Percentiles rank a stretch among this genome's conserved stretches.
Conservation (phyloP, 2,113 vertebrate genomes). For the Centropristis striata region DNA sequence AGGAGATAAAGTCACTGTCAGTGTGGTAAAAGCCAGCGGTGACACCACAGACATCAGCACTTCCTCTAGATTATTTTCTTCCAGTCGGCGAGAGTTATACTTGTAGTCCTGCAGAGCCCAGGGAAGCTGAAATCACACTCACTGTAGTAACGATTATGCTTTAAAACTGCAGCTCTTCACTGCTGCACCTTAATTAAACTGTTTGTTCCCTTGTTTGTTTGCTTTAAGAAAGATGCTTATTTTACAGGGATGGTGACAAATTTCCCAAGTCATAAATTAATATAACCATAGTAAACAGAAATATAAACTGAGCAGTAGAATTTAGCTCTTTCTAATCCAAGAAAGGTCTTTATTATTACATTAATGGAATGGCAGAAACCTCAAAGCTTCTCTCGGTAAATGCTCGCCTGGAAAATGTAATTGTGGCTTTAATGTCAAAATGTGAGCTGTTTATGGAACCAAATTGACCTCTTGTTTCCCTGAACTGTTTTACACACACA, state of each 20-base stretch:
- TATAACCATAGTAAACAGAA: not conserved
- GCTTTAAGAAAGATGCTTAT: too few species aligned
- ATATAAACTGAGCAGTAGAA: not conserved
- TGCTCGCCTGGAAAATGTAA: constrained; percentile 1
- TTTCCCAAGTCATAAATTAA: not conserved
- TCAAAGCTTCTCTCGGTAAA: not conserved
- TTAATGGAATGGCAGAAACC: not conserved
- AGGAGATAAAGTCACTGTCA: constrained; percentile 62
- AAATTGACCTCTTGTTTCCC: constrained; percentile 11
- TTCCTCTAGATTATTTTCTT: constrained; percentile 30
- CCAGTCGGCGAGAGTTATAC: not conserved
- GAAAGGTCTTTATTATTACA: not conserved
- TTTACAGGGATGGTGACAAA: not conserved
- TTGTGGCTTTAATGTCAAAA: constrained; percentile 2
- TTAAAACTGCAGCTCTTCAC: not conserved
- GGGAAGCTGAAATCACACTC: not conserved
- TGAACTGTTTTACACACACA: not conserved
- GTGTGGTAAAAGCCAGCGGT: constrained; percentile 1
- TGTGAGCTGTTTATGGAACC: not conserved
- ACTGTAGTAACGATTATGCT: not conserved
- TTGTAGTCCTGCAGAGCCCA: not conserved
- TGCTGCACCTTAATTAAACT: not conserved
- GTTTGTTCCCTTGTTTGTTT: constrained; percentile 1
- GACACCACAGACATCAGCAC: constrained; percentile 25
- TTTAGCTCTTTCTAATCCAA: not conserved